Evolutionary conservation across 2,888 invertebrate species (phyloP), one percentile per base, ranked within the genome.

Genomic region (Eupithecia subfuscata): DNA sequence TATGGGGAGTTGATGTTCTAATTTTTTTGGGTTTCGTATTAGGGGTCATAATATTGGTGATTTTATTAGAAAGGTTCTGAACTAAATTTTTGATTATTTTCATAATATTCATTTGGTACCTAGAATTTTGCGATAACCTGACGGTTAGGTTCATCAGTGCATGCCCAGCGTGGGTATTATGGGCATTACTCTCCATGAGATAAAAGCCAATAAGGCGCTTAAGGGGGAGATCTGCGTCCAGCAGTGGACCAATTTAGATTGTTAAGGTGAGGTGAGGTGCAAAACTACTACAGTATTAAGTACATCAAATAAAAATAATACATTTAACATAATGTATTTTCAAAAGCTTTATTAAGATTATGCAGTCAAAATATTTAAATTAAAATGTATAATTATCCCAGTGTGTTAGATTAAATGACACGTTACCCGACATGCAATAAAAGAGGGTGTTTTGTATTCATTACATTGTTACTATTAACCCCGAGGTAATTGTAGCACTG

Each of bases 401-500:
- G 71, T 70, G 65, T 40, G 63, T 65, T 73, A 73, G 76, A 76
- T 77, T 68, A 73, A 79, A 75, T 80, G 74, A 76, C 70, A 76
- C 74, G 77, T 79, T 74, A 71, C 75, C 68, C 73, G 64, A 77
- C 75, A 48, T 75, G 75, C 48, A 75, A 80, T 73, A 78, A 78
- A 75, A 70, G 68, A 65, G 72, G 76, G 70, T 63, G 73, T 75
- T 75, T 72, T 74, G 71, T 76, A 78, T 77, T 75, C 78, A 74
- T 79, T 70, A 69, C 74, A 72, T 77, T 71, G 71, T 75, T 63
- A 75, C 77, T 73, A 68, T 75, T 77, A 74, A 77, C 78, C 79
- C 80, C 73, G 70, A 72, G 76, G 75, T 78, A 78, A 77, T 73
- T 71, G 75, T 74, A 60, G 78, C 75, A 63, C 70, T 74, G 78